Evolutionary conservation across 2,113 vertebrate genomes (phyloP), one percentile per base, ranked within the genome.

Genomic region (Xenotilapia flavipinnis): DNA sequence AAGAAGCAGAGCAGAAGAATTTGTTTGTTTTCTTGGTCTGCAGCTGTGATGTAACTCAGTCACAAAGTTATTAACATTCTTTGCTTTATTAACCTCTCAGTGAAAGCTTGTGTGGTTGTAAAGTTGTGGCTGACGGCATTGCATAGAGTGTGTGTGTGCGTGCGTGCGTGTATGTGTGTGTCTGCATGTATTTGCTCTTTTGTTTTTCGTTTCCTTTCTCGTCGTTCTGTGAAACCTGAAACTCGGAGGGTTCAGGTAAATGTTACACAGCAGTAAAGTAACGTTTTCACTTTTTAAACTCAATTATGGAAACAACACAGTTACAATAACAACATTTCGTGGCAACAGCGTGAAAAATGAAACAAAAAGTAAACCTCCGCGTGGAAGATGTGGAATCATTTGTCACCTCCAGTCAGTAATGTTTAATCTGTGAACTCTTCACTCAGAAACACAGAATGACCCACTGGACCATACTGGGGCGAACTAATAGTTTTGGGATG

Each of bases 81-180:
- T 70, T 70, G 7, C n/a, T 73, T 45, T 73, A 23, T 23, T 26
- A 73, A 26, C 7, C 7, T 15, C 12, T 23, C 36, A 9, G 36
- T 0, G 65, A 42, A 42, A 42, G 13, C 65, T 21, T 4, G 11
- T 70, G 65, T 73, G 13, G 38, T 73, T 73, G 13, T 26, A 17
- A 70, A 42, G 38, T 23, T 42, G 65, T 70, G 60, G 60, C 60
- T 65, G 60, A 65, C 33, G 4, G 60, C 60, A n/a, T 65, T 0
- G 10, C 17, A n/a, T 36, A 11, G 58, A 0, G 58, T 2, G 1
- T 2, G 3, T 28, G 12, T 0, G 11, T 6, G 9, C 31, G 28
- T 2, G 23, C 7, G 53, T 7, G 11, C 26, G 3, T 26, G 1
- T 0, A 3, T 3, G 5, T 21, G 19, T 1, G 51, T 1, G 11